Percentiles rank a stretch among this genome's conserved stretches.
Evolutionary conservation across 2,797 vertebrate species (phyloP).

Genomic region (Amblyopsis hoosieri): DNA sequence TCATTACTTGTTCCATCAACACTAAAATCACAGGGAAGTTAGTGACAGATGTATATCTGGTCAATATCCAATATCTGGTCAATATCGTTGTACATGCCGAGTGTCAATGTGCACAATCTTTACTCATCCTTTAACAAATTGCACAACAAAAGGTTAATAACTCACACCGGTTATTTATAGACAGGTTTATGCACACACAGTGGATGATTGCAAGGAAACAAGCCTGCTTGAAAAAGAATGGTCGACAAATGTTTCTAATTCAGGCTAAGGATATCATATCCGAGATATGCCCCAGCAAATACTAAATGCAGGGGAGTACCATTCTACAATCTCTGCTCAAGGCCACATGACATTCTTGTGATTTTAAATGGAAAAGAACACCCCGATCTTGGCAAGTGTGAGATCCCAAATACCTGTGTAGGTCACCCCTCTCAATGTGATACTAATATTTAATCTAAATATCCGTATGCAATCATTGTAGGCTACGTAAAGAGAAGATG

Average conservation of each 20-base stretch:
- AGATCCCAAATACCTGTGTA: constrained; percentile 46
- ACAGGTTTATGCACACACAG: constrained; percentile 44
- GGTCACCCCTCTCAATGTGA: constrained; percentile 16
- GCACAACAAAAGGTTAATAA: constrained; percentile 27
- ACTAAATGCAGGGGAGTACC: constrained; percentile 69
- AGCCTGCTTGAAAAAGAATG: constrained; percentile 22
- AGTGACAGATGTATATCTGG: too few species aligned
- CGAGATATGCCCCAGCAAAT: constrained; percentile 30
- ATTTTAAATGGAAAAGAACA: constrained; percentile 85
- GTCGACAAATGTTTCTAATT: constrained; percentile 44
- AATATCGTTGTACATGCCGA: too few species aligned
- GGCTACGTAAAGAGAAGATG: background rate
- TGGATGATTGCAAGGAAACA: constrained; percentile 36
- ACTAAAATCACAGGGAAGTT: too few species aligned
- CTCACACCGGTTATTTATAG: constrained; percentile 55
- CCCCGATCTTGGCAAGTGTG: constrained; percentile 76
- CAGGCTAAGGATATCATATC: constrained; percentile 48
- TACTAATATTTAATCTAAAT: constrained; percentile 20
- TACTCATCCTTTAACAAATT: constrained; percentile 21
- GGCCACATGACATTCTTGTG: constrained; percentile 77
- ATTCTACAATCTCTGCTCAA: constrained; percentile 69
- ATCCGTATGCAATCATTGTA: constrained; percentile 34
- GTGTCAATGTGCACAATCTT: background rate
- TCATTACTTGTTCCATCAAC: too few species aligned
- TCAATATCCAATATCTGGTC: too few species aligned